These are phyloP conservation scores for Sebastes variabilis DNA, from an alignment of 2,797 vertebrate genomes.

Conservation along the genomic window DNA sequence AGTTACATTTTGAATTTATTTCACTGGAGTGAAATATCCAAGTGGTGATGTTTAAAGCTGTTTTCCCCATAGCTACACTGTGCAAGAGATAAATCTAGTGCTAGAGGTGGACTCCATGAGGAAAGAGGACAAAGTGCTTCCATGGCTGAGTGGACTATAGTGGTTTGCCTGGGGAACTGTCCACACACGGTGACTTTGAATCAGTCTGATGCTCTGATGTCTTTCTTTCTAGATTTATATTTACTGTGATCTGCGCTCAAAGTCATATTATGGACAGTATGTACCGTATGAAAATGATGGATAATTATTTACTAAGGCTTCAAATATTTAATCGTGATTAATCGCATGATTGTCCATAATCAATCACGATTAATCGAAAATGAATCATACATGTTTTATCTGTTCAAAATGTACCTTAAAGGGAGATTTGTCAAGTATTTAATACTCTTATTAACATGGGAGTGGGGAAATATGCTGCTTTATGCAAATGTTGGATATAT, in stretches of 20 bases:
- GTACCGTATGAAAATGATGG: background rate
- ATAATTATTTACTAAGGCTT: background rate
- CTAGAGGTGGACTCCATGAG: background rate
- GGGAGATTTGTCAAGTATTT: no score
- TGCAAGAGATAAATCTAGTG: background rate
- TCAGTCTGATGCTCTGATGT: background rate
- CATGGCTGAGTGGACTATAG: background rate
- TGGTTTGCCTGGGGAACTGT: background rate
- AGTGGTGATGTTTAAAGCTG: background rate
- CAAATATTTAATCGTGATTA: no score
- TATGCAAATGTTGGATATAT: no score
- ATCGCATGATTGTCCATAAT: no score
- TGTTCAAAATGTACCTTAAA: no score
- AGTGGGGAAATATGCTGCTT: no score
- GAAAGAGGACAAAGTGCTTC: conserved; percentile 8
- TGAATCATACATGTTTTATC: no score
- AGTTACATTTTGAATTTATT: no score
- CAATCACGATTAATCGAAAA: no score
- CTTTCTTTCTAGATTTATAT: background rate
- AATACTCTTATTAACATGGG: no score
- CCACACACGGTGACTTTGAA: background rate
- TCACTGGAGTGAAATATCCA: background rate
- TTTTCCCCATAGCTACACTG: background rate
- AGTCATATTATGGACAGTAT: background rate
- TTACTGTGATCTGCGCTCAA: background rate